Evolutionary conservation across 2,113 vertebrate genomes (phyloP), one percentile per base, ranked within the genome.

Genomic region (Donacobius atricapilla): DNA sequence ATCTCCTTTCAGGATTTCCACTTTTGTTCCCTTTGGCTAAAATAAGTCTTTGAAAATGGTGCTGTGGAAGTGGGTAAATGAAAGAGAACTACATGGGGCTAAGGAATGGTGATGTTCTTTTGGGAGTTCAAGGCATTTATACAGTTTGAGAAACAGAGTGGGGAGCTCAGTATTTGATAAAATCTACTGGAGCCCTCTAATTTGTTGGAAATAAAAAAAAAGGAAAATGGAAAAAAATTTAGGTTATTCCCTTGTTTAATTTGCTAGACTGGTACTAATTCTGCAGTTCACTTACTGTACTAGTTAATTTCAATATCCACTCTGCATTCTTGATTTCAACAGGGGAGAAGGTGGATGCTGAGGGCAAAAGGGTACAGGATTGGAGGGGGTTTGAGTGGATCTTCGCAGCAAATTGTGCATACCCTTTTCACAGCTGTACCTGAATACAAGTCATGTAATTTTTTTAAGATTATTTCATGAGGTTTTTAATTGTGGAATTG

Each of bases 11-110:
- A 97, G 96, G 94, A 94, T 97, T 96, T 96, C 66, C 53, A 96
- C 96, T 97, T 97, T 97, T 97, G 95, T 96, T 97, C 97, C 95
- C 93, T 97, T 97, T 96, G 94, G 94, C 95, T 97, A 90, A 93
- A 95, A 95, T 87, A 96, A 91, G 65, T 97, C 96, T 97, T 97
- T 97, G 97, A 97, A 96, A 96, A 93, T 91, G 96, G 96, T 96
- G 94, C 90, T 89, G 96, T 96, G 96, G 95, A 97, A 97, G 96
- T 97, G 96, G 93, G 89, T 96, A 96, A 97, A 97, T 97, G 96
- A 97, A 97, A 97, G 97, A 88, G 95, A 94, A 54, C 94, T 96
- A 96, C 94, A 95, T 94, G 93, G 93, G 90, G 95, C 95, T 97
- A 91, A 96, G 95, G 93, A 95, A 95, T 93, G 93, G 80, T 81